Conservation (phyloP, 2,888 invertebrate species). For the Sphaeridia pumilis region DNA sequence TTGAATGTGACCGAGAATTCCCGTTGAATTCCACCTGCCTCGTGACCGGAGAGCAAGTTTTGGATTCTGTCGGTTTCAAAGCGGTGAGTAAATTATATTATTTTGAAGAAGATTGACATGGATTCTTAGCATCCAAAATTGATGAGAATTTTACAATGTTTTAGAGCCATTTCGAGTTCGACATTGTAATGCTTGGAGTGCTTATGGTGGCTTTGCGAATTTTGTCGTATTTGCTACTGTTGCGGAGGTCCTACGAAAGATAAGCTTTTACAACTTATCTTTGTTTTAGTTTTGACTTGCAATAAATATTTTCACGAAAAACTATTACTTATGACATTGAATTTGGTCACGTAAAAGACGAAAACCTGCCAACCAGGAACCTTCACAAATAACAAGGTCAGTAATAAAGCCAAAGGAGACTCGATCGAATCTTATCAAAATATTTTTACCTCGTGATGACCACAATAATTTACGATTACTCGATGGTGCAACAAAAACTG, state of each 20-base stretch:
- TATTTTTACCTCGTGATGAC: too few species aligned
- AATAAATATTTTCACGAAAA: too few species aligned
- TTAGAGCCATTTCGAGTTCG: constrained; percentile 2
- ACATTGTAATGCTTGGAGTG: constrained; percentile 7
- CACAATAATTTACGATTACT: too few species aligned
- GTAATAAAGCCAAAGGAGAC: too few species aligned
- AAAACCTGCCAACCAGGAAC: too few species aligned
- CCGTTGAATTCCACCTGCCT: constrained; percentile 16
- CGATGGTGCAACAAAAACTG: too few species aligned
- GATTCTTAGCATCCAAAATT: background rate
- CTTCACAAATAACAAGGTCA: too few species aligned
- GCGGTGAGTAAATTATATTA: constrained; percentile 10
- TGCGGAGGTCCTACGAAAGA: background rate
- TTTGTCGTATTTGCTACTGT: constrained; percentile 3
- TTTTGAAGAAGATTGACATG: background rate
- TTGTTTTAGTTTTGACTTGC: too few species aligned
- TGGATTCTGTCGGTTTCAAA: constrained; percentile 19
- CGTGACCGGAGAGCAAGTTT: constrained; percentile 16
- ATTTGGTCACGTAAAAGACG: too few species aligned
- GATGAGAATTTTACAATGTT: background rate
- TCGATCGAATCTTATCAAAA: too few species aligned
- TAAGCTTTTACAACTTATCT: too few species aligned
- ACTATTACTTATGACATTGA: too few species aligned
- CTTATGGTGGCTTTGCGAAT: constrained; percentile 7
- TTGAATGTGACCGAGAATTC: constrained; percentile 38